These are phyloP conservation scores for Oscheius onirici DNA, from an alignment of 2,888 invertebrate genomes.

Conservation along the genomic window DNA sequence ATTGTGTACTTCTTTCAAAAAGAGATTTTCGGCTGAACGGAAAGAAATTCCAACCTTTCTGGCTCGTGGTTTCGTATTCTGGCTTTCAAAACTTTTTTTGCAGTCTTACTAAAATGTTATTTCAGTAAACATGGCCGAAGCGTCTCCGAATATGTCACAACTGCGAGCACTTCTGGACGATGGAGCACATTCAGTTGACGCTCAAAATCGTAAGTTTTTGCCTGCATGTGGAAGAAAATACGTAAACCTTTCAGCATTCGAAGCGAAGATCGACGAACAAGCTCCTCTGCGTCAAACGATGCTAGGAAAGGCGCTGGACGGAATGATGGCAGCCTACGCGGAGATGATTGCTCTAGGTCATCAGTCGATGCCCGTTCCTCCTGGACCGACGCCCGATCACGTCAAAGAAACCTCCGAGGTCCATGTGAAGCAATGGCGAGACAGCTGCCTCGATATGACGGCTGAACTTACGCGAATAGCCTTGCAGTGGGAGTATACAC, in stretches of 20 bases:
- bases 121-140: too few species aligned
- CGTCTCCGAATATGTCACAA: too few species aligned
- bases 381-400: constrained; percentile 57
- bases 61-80: too few species aligned
- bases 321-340: not conserved
- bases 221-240: not conserved
- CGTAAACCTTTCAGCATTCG: not conserved
- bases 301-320: constrained; percentile 18
- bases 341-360: constrained; percentile 29
- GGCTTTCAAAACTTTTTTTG: too few species aligned
- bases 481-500: constrained; percentile 7
- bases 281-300: not conserved
- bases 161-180: too few species aligned
- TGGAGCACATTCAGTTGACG: too few species aligned
- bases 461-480: constrained; percentile 20
- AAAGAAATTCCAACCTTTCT: too few species aligned
- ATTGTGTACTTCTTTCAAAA: too few species aligned
- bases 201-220: too few species aligned
- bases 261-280: not conserved
- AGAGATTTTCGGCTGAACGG: too few species aligned
- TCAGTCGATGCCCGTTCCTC: constrained; percentile 41
- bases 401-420: constrained; percentile 66
- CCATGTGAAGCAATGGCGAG: constrained; percentile 43
- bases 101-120: too few species aligned
- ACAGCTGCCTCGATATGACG: constrained; percentile 10